Percentiles rank a stretch among this genome's conserved stretches.
These are phyloP conservation scores for Silurus asotus DNA, from an alignment of 2,113 vertebrate genomes.

Conservation along the genomic window DNA sequence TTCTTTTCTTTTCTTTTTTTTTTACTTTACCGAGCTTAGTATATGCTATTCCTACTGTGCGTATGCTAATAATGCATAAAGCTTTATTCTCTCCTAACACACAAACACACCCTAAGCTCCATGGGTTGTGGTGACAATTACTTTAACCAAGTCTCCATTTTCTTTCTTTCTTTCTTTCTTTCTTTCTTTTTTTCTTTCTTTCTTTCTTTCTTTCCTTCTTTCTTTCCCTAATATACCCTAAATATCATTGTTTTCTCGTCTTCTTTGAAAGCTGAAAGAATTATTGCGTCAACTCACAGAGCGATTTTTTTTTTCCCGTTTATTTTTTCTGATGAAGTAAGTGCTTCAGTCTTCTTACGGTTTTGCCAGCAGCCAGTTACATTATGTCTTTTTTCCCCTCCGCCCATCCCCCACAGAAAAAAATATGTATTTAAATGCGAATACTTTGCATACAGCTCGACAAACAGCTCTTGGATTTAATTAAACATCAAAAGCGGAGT, in stretches of 20 bases:
- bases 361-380: slow-evolving; percentile 50
- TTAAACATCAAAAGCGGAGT: slow-evolving; percentile 74
- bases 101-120: not conserved
- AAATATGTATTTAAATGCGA: slow-evolving; percentile 69
- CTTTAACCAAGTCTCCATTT: not conserved
- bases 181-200: not conserved
- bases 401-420: not conserved
- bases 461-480: slow-evolving; percentile 65
- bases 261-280: slow-evolving; percentile 58
- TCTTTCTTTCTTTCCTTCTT: not conserved
- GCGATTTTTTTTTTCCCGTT: slow-evolving; percentile 56
- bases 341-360: slow-evolving; percentile 44
- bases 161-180: too few species aligned
- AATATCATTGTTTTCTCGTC: slow-evolving; percentile 63
- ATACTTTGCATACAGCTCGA: slow-evolving; percentile 62
- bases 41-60: not conserved
- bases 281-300: slow-evolving; percentile 58
- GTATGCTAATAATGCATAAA: not conserved
- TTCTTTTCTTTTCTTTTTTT: not conserved
- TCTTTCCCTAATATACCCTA: slow-evolving; percentile 19
- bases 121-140: slow-evolving; percentile 13
- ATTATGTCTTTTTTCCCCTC: slow-evolving; percentile 57
- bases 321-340: slow-evolving; percentile 66
- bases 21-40: not conserved
- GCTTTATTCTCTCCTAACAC: slow-evolving; percentile 14